phyloP scores from a whole-genome alignment of 2,888 invertebrate species.

The Amiota communis region DNA sequence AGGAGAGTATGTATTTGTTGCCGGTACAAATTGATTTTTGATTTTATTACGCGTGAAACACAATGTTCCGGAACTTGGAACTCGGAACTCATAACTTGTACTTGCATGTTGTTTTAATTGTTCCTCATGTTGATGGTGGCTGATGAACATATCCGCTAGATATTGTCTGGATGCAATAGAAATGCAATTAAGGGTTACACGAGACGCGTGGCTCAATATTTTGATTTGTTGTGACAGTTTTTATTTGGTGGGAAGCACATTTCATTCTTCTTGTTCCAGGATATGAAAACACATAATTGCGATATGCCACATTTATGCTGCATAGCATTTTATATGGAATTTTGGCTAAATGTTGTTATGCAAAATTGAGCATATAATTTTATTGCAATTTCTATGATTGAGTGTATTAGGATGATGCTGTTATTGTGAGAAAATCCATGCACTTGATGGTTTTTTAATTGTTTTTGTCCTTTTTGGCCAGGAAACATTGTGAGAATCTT shows the following conservation, averaged over 20 bases:
- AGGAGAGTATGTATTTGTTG: constrained; percentile 41
- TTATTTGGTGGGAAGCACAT: constrained; percentile 45
- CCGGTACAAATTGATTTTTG: constrained; percentile 68
- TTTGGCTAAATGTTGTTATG: constrained; percentile 68
- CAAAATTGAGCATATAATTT: constrained; percentile 71
- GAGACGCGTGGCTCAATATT: constrained; percentile 50
- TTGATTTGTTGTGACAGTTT: constrained; percentile 73
- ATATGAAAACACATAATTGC: constrained; percentile 56
- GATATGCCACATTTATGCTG: constrained; percentile 54
- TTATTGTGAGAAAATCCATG: constrained; percentile 42
- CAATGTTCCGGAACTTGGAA: background rate
- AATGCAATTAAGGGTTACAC: constrained; percentile 28
- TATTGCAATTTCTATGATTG: constrained; percentile 71
- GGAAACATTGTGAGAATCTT: background rate
- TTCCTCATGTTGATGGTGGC: constrained; percentile 14
- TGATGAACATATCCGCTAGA: background rate
- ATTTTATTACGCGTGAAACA: constrained; percentile 62
- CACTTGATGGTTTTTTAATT: constrained; percentile 58
- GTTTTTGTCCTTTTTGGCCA: constrained; percentile 3
- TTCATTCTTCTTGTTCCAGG: constrained; percentile 48
- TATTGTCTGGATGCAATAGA: background rate
- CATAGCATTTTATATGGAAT: constrained; percentile 34
- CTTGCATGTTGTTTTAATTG: constrained; percentile 25
- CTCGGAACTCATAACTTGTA: background rate
- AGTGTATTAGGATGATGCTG: constrained; percentile 37